Percentiles rank a stretch among this genome's conserved stretches.
Evolutionary conservation across 2,113 vertebrate genomes (phyloP).

Genomic region (Cinclus cinclus): DNA sequence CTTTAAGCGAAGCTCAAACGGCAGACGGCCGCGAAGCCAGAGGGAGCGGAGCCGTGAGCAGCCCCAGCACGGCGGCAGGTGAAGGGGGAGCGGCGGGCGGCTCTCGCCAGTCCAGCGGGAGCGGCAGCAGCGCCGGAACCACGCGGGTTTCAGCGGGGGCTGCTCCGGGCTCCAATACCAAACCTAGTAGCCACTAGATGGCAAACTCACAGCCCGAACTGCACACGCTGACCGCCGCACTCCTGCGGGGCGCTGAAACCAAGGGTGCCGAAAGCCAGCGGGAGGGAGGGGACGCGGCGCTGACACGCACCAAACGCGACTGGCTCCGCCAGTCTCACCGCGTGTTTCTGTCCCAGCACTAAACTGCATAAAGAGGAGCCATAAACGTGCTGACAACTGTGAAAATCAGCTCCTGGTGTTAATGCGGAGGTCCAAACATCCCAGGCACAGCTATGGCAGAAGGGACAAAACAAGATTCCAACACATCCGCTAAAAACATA

Average conservation of each 20-base stretch:
- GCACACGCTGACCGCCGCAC: not conserved
- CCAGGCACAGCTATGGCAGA: not conserved
- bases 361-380: not conserved
- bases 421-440: not conserved
- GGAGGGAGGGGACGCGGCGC: too few species aligned
- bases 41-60: not conserved
- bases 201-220: slow-evolving; percentile 45
- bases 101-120: not conserved
- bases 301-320: not conserved
- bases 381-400: not conserved
- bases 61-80: not conserved
- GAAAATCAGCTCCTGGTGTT: not conserved
- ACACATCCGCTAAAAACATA: slow-evolving; percentile 8
- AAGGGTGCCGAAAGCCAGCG: not conserved
- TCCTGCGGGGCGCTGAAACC: not conserved
- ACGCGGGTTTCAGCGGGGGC: not conserved
- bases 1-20: not conserved
- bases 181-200: slow-evolving; percentile 52
- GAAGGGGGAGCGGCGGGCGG: not conserved
- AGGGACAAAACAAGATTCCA: slow-evolving; percentile 32
- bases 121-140: not conserved
- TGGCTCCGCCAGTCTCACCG: not conserved
- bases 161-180: not conserved
- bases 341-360: not conserved
- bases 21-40: not conserved